These are phyloP conservation scores for Tretioscincus oriximinensis DNA, from an alignment of 2,113 vertebrate genomes.

Conservation along the genomic window DNA sequence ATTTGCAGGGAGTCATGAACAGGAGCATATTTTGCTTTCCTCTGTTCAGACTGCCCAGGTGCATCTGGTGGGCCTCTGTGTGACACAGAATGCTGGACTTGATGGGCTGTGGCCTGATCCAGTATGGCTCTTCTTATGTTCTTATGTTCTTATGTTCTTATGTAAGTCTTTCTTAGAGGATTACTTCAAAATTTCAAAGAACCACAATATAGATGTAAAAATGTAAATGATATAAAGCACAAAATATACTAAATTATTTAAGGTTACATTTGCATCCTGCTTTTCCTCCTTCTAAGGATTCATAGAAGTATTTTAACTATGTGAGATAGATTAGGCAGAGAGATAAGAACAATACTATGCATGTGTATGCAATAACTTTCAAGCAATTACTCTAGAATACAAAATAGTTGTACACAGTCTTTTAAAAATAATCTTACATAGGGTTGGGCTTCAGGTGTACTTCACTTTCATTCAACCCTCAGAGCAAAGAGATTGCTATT, in stretches of 20 bases:
- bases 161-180: constrained; percentile 33
- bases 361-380: neutral
- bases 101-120: too few relatives aligned
- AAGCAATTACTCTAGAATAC: neutral
- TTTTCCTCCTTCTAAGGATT: neutral
- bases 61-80: too few relatives aligned
- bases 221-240: neutral
- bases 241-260: neutral
- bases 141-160: too few relatives aligned
- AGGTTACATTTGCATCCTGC: neutral
- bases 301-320: neutral
- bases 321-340: neutral
- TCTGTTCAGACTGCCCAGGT: too few relatives aligned
- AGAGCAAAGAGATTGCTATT: too few relatives aligned
- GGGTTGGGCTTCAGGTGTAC: too few relatives aligned
- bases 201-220: neutral
- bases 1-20: too few relatives aligned
- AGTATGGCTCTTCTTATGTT: too few relatives aligned
- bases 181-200: neutral
- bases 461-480: too few relatives aligned
- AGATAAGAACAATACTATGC: neutral
- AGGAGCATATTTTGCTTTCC: too few relatives aligned
- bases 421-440: too few relatives aligned
- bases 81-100: too few relatives aligned
- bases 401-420: neutral